Conservation (phyloP, 2,113 vertebrate species). For the Ictalurus punctatus region DNA sequence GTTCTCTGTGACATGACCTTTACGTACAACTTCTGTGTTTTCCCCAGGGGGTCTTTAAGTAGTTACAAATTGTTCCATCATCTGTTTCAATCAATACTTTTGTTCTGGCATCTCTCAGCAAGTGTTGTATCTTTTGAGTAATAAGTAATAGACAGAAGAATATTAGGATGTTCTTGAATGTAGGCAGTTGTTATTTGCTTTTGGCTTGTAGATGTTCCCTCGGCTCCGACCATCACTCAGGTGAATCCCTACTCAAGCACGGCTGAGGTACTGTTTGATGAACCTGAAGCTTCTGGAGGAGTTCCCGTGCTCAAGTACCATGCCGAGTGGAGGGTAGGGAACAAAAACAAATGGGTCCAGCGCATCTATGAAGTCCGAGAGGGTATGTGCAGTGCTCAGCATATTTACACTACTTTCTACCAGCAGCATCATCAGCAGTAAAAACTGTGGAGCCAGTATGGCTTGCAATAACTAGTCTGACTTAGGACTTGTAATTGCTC, state of each 20-base stretch:
- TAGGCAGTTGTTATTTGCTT: neutral
- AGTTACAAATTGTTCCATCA: conserved; percentile 3
- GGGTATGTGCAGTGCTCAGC: conserved; percentile 69
- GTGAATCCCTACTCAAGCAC: conserved; percentile 93
- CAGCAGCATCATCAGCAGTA: neutral
- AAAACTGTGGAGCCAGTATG: neutral
- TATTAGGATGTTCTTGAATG: neutral
- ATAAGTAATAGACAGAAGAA: neutral
- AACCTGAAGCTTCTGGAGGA: conserved; percentile 89
- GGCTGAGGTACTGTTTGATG: conserved; percentile 85
- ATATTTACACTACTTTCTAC: neutral
- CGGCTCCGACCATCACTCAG: conserved; percentile 81
- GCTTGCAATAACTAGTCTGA: neutral
- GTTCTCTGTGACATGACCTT: conserved; percentile 37
- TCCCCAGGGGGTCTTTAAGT: neutral
- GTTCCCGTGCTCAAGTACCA: conserved; percentile 90
- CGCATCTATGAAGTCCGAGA: conserved; percentile 80
- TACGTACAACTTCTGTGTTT: conserved; percentile 1
- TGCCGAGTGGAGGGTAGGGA: conserved; percentile 81
- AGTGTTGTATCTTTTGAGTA: neutral
- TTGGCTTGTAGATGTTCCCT: conserved; percentile 85
- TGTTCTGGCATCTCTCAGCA: neutral
- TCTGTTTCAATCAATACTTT: neutral
- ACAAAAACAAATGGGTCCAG: conserved; percentile 77
- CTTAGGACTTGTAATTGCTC: neutral